Evolutionary conservation across 1,140 invertebrate genomes (phyloP).

Genomic region (Pseudomyrmex sp.): DNA sequence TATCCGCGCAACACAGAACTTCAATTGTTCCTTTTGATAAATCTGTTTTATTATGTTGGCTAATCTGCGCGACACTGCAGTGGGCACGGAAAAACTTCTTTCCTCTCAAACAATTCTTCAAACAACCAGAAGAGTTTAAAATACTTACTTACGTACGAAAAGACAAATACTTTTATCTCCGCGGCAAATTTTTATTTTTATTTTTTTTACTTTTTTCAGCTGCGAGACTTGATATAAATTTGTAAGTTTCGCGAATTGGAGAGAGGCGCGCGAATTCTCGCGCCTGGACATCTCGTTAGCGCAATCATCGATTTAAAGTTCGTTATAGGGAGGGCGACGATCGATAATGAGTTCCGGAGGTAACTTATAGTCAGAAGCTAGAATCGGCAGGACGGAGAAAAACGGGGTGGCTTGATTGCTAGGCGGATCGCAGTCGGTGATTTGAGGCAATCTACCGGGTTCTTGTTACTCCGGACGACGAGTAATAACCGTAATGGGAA

Average conservation of each 20-base stretch:
- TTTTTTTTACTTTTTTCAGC: too few species aligned
- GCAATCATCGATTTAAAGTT: conserved; percentile 81
- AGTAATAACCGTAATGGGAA: conserved; percentile 81
- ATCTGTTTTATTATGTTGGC: not conserved
- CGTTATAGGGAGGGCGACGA: conserved; percentile 69
- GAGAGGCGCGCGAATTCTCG: conserved; percentile 48
- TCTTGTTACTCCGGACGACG: conserved; percentile 81
- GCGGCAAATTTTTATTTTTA: conserved; percentile 1
- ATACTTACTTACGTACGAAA: not conserved
- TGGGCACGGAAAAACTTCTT: not conserved
- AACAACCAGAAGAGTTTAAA: not conserved
- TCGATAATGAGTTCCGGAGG: conserved; percentile 74
- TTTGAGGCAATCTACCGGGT: conserved; percentile 81
- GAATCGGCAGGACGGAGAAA: conserved; percentile 72
- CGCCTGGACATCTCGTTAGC: conserved; percentile 71
- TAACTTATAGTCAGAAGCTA: conserved; percentile 68
- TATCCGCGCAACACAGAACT: not conserved
- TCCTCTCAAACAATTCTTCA: not conserved
- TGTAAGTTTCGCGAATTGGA: conserved; percentile 44
- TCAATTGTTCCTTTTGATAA: not conserved
- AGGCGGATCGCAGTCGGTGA: conserved; percentile 80
- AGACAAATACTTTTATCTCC: not conserved
- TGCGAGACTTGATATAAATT: conserved; percentile 49
- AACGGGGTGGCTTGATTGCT: conserved; percentile 78
- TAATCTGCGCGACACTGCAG: not conserved